Evolutionary conservation across 2,888 invertebrate species (phyloP).

Genomic region (Tholera decimalis): DNA sequence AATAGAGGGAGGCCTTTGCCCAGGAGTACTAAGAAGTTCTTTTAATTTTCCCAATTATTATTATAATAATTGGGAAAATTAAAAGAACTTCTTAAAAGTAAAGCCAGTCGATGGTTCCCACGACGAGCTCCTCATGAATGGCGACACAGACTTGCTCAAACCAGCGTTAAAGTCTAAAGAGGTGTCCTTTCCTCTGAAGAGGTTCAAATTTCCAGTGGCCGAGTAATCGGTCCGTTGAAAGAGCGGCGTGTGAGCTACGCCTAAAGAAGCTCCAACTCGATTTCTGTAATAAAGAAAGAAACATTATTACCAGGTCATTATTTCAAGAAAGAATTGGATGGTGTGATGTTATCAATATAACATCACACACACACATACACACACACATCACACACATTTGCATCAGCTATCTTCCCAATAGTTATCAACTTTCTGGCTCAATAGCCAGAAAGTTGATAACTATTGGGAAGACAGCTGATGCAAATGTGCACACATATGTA

Average conservation of each 20-base stretch:
- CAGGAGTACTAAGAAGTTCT: no score
- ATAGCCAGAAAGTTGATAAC: no score
- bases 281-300: conserved; percentile 62
- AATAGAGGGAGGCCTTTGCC: no score
- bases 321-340: no score
- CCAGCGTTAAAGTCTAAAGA: conserved; percentile 78
- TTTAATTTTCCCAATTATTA: no score
- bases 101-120: conserved; percentile 72
- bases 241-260: conserved; percentile 68
- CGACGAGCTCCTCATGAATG: conserved; percentile 66
- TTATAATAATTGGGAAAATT: conserved; percentile 18
- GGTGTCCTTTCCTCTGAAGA: conserved; percentile 63
- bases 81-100: conserved; percentile 68
- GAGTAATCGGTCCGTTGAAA: conserved; percentile 74
- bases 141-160: conserved; percentile 69
- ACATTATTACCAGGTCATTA: neutral
- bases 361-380: no score
- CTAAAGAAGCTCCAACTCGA: conserved; percentile 70
- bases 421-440: no score
- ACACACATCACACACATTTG: no score
- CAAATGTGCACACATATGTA: no score
- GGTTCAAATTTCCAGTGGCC: conserved; percentile 72
- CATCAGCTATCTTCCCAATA: no score
- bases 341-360: no score
- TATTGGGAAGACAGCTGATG: no score